These are phyloP conservation scores for Parazoanthus swiftii DNA, from an alignment of 92 coral and sea anemone species.

Conservation along the genomic window DNA sequence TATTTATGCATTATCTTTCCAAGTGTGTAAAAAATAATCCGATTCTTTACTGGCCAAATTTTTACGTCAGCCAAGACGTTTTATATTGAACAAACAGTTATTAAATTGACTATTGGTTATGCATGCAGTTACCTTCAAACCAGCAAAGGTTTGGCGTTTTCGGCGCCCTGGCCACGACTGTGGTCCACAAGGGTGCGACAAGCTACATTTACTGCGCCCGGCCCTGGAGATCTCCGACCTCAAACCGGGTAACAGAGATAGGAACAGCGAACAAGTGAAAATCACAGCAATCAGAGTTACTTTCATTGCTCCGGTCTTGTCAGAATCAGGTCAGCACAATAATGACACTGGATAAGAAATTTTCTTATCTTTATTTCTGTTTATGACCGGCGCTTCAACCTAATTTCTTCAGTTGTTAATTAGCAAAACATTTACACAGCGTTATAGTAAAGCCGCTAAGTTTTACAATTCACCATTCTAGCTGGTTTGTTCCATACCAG, in stretches of 20 bases:
- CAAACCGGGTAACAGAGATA: not conserved
- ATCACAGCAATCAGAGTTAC: not conserved
- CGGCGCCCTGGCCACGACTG: not conserved
- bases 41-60: no score
- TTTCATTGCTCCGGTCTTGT: not conserved
- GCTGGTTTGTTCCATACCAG: not conserved
- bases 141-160: no score
- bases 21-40: no score
- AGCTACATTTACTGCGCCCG: not conserved
- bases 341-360: not conserved
- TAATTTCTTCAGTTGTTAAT: not conserved
- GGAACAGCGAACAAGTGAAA: not conserved
- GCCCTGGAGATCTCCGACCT: not conserved
- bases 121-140: no score
- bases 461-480: no score
- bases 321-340: not conserved
- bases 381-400: no score
- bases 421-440: not conserved
- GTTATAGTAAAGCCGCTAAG: not conserved
- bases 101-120: no score
- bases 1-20: no score
- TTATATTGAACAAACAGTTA: no score
- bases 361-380: no score
- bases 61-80: no score
- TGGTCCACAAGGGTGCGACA: not conserved